Evolutionary conservation across 2,797 vertebrate genomes (phyloP), one percentile per base, ranked within the genome.

Genomic region (Melanotaenia maccullochi): DNA sequence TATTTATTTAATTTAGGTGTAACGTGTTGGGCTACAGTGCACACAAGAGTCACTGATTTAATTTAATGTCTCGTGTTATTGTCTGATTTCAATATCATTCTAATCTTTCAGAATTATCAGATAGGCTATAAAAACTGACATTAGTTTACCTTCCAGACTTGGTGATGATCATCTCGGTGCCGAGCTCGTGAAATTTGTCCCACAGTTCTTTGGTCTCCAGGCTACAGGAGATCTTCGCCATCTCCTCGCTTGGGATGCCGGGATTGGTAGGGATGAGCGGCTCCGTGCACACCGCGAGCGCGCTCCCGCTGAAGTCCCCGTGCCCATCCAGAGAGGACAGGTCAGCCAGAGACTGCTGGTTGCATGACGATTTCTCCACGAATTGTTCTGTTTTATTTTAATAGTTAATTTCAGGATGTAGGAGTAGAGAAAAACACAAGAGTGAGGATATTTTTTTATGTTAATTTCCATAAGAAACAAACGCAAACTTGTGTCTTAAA

Each of bases 101-200:
- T 40, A 40, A 40, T 40, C 38, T 35, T 35, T 35, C 28, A 28
- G 3, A 28, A 28, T 28, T 28, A 28, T 28, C 28, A 28, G 25
- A 28, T 28, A 28, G 25, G 28, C 28, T 28, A 28, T 38, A 60
- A 6, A 6, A 60, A 6, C 11, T 20, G 14, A 11, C 3, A 14
- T 0, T 5, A 33, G 13, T 24, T 57, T 90, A 99, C 98, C 98
- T 96, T 71, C 98, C 98, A 0, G 98, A 99, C 89, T 99, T 99
- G 75, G 98, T 99, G 91, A 99, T 99, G 92, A 99, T 99, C 98
- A 99, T 99, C 90, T 99, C 98, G 0, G 97, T 99, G 25, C 98
- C 97, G 71, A 99, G 94, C 0, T 99, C 97, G 44, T 99, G 98
- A 59, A 99, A 99, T 74, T 99, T 99, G 91, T 99, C 98, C 98